A percentile compares a stretch with the other conserved stretches of the same genome.
Conservation (phyloP, 2,113 vertebrate genomes). For the Podarcis cretensis region DNA sequence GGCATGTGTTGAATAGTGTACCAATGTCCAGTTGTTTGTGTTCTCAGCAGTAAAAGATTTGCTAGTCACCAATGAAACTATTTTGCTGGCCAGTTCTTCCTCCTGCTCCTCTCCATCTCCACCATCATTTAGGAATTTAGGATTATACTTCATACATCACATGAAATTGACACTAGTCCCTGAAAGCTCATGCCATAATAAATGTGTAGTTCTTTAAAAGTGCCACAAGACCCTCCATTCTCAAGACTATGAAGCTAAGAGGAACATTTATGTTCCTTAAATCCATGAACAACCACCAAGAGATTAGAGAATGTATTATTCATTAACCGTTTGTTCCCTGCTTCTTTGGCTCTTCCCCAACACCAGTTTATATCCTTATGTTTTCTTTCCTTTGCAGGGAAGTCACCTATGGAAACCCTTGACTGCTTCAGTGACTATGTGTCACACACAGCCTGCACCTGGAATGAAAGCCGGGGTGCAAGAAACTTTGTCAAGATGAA, state of each 20-base stretch:
- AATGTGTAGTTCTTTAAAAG: background rate
- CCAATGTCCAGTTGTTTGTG: too few species aligned
- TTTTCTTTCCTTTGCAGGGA: slow-evolving; percentile 60
- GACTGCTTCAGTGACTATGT: slow-evolving; percentile 78
- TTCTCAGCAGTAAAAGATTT: too few species aligned
- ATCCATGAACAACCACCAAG: background rate
- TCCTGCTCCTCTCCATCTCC: background rate
- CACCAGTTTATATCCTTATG: background rate
- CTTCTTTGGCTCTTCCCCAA: background rate
- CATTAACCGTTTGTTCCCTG: background rate
- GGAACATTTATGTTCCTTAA: background rate
- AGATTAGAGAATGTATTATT: background rate
- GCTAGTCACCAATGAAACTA: too few species aligned
- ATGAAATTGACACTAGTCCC: too few species aligned
- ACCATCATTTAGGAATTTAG: background rate
- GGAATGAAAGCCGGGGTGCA: slow-evolving; percentile 60
- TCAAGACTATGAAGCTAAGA: background rate
- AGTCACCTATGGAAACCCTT: slow-evolving; percentile 71
- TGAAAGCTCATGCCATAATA: background rate
- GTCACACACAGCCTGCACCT: slow-evolving; percentile 71
- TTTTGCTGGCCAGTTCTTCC: too few species aligned
- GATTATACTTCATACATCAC: background rate
- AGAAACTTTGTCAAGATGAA: slow-evolving; percentile 59
- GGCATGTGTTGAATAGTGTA: too few species aligned
- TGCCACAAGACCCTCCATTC: background rate